Conservation (phyloP, 2,113 vertebrate species). For the Aegithalos caudatus region DNA sequence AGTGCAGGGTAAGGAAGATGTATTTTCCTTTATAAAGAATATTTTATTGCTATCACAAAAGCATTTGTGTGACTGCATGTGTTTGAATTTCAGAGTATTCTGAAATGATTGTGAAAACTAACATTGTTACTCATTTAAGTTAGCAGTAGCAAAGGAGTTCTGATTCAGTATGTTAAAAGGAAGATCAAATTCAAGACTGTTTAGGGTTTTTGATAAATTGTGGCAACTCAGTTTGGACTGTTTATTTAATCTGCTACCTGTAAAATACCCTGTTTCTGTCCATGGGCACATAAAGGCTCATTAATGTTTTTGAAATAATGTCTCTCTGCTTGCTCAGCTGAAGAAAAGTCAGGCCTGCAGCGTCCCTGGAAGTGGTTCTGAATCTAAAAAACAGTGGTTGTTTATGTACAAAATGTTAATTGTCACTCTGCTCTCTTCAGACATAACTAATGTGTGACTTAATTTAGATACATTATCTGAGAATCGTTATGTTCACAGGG, state of each 20-base stretch:
- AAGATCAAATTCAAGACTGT: not conserved
- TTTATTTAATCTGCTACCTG: not conserved
- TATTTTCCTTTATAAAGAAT: not conserved
- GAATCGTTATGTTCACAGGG: not conserved
- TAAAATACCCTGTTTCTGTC: not conserved
- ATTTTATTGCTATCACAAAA: not conserved
- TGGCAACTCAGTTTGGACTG: not conserved
- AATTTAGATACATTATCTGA: not conserved
- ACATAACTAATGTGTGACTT: conserved; percentile 3
- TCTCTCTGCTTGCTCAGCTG: not conserved
- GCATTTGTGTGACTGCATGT: not conserved
- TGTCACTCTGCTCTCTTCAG: not conserved
- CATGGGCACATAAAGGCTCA: not conserved
- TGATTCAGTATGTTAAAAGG: not conserved
- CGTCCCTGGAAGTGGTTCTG: not conserved
- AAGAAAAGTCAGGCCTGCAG: not conserved
- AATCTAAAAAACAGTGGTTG: not conserved
- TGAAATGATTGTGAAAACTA: not conserved
- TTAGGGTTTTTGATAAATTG: not conserved
- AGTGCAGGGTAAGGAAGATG: not conserved
- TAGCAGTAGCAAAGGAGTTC: not conserved
- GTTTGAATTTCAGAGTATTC: not conserved
- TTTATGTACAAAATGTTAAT: conserved; percentile 9
- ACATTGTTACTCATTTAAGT: not conserved
- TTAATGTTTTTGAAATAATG: not conserved